Base-by-base conservation (phyloP, 53 echinoderm and acorn worm species). In the Temnopleurus reevesii region DNA sequence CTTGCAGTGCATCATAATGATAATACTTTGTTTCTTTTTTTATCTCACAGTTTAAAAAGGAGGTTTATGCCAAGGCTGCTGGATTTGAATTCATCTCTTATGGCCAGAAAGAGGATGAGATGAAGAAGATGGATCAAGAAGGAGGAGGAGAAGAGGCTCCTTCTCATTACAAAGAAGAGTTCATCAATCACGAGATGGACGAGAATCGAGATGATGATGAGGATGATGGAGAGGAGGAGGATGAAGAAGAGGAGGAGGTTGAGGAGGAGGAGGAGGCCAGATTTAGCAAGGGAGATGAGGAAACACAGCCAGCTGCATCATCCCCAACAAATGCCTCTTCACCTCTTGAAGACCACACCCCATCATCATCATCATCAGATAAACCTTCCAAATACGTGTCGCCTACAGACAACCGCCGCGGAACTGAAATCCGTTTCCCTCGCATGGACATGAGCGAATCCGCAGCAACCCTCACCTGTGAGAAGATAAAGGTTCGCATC, bases 51-150 rank as follows among this genome's bases (percentile, higher is more conserved):
- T 95, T 93, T 81, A 97, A 97, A 84, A 95, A 89, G 65, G 91
- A 90, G 54, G 92, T 95, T 19, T 93, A 95, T 66, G 95, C 92
- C 8, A 93, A 94, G 55, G 93, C 91, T 65, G 94, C 98, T 31
- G 98, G 98, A 13, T 94, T 97, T 90, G 98, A 97, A 89, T 94
- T 97, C 60, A 83, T 97, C 29, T 89, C 92, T 10, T 89, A 92
- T 19, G 45, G 83, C 17, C 25, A 59, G 19, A 51, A 44, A 31
- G 51, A 53, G 24, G 63, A 15, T 18, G 86, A 86, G 45, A 23
- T 26, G 5, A 53, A 46, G 31, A 0, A 5, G 1, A 8, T 21
- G 28, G 66, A 87, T 9, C 41, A 35, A 26, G 43, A n/a, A n/a
- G n/a, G n/a, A n/a, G n/a, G 25, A 19, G 77, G 17, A 26, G 19